A percentile compares a stretch with the other conserved stretches of the same genome.
Conservation (phyloP, 1,140 invertebrate species). For the Aphelenchoides avenae region DNA sequence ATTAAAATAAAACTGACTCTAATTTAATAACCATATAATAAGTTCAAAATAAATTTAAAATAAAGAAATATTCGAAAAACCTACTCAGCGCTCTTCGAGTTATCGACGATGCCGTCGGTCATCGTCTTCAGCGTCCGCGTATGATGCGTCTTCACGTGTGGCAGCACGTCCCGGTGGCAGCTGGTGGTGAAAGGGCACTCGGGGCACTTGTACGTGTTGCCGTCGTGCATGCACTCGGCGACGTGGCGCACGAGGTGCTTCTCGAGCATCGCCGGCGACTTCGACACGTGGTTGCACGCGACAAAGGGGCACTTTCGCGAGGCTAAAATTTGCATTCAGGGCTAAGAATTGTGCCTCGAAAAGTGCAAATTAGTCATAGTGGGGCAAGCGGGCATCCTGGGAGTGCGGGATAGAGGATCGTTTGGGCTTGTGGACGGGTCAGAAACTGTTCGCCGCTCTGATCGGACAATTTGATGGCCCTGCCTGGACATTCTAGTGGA, state of each 20-base stretch:
- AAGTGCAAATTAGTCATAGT: not conserved
- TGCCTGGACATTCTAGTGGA: no score
- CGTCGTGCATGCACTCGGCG: conserved; percentile 43
- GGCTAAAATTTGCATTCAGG: conserved; percentile 39
- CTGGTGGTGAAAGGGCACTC: conserved; percentile 8
- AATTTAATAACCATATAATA: no score
- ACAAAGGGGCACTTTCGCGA: conserved; percentile 56
- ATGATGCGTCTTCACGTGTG: conserved; percentile 15
- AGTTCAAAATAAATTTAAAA: no score
- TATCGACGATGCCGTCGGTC: conserved; percentile 2
- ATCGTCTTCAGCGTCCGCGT: no score
- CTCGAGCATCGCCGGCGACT: conserved; percentile 56
- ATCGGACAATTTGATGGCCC: no score
- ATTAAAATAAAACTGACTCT: no score
- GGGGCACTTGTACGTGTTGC: conserved; percentile 21
- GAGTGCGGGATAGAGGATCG: not conserved
- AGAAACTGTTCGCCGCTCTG: no score
- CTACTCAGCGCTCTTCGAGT: no score
- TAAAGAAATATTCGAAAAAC: no score
- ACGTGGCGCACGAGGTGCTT: conserved; percentile 53
- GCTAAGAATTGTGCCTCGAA: not conserved
- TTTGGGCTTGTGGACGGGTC: not conserved
- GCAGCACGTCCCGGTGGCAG: conserved; percentile 14
- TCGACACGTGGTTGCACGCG: conserved; percentile 54
- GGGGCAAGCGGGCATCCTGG: not conserved